These are phyloP conservation scores for Xenopus borealis DNA, from an alignment of 2,113 vertebrate species.

Conservation along the genomic window DNA sequence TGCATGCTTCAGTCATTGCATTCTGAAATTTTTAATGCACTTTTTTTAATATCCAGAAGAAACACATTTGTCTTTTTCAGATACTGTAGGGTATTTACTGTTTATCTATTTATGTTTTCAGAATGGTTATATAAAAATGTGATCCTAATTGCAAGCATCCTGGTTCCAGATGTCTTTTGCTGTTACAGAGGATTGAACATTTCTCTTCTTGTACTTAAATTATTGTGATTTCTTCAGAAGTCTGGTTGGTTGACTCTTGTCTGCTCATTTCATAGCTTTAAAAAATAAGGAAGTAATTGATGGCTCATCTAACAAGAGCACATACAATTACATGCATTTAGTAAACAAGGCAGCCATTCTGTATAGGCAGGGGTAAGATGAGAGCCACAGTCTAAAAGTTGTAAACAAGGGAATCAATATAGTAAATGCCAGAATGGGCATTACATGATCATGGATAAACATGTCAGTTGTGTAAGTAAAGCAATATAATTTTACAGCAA, in stretches of 20 bases:
- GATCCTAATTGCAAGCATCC: conserved; percentile 36
- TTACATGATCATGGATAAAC: too few species aligned
- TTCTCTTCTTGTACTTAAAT: conserved; percentile 30
- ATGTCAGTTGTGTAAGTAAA: too few species aligned
- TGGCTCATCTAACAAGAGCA: neutral
- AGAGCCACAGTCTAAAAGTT: too few species aligned
- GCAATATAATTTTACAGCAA: too few species aligned
- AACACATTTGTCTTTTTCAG: neutral
- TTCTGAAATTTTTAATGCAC: neutral
- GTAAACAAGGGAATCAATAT: too few species aligned
- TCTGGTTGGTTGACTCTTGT: conserved; percentile 25
- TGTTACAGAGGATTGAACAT: conserved; percentile 20
- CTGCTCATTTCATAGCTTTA: conserved; percentile 13
- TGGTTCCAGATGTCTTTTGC: conserved; percentile 40
- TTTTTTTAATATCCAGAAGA: neutral
- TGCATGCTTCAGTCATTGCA: neutral
- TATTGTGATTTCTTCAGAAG: conserved; percentile 21
- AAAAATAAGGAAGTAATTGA: conserved; percentile 7
- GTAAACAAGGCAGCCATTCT: too few species aligned
- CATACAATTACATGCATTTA: too few species aligned
- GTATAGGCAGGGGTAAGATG: too few species aligned
- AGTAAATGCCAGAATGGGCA: too few species aligned
- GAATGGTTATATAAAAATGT: conserved; percentile 13
- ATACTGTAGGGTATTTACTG: conserved; percentile 2
- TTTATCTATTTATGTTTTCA: conserved; percentile 21